Evolutionary conservation across 2,888 invertebrate species (phyloP).

Genomic region (Atethmia centrago): DNA sequence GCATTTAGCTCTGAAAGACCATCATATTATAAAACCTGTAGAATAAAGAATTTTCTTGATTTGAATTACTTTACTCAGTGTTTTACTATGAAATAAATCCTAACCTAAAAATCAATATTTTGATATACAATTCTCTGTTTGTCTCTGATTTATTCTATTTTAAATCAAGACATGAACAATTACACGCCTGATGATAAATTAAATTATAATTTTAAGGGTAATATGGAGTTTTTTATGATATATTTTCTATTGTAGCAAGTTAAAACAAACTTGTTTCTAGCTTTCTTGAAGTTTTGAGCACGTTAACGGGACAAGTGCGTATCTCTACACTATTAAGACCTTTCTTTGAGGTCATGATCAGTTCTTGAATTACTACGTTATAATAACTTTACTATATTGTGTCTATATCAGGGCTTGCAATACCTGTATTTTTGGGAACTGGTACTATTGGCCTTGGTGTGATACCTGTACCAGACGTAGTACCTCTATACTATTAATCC

Average conservation of each 20-base stretch:
- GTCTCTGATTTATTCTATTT: background rate
- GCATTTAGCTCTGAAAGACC: background rate
- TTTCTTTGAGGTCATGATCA: background rate
- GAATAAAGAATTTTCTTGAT: background rate
- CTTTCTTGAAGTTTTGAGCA: background rate
- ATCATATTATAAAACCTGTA: background rate
- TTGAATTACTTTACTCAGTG: background rate
- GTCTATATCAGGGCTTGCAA: background rate
- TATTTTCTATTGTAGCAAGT: background rate
- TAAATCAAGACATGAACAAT: background rate
- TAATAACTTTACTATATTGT: background rate
- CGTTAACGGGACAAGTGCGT: background rate
- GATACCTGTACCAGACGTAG: too few relatives aligned
- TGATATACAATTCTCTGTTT: background rate
- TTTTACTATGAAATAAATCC: conserved; percentile 25
- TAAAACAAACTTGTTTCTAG: background rate
- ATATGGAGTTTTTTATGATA: background rate
- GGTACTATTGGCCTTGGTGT: too few relatives aligned
- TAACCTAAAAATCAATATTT: conserved; percentile 53
- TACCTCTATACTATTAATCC: too few relatives aligned
- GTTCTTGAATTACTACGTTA: background rate
- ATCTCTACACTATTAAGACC: too few relatives aligned
- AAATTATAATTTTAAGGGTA: background rate
- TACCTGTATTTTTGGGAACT: too few relatives aligned
- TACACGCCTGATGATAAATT: background rate